Evolutionary conservation across 2,888 invertebrate genomes (phyloP).

Genomic region (Acronicta psi): DNA sequence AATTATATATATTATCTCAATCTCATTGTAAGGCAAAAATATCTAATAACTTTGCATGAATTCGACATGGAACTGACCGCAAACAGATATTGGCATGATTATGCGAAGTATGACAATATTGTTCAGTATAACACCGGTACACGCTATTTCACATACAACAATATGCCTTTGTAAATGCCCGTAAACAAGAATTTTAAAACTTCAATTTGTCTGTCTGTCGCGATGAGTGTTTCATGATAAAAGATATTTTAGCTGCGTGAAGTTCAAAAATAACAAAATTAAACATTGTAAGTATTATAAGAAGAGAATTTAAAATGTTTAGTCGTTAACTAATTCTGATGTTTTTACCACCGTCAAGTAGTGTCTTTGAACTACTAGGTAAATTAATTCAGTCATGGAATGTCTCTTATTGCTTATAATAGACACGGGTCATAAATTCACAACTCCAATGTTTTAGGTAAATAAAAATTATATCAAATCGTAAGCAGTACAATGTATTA

Average conservation of each 20-base stretch:
- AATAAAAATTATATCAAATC: not conserved
- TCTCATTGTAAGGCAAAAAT: slow-evolving; percentile 34
- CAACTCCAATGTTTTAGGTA: no score
- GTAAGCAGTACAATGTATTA: not conserved
- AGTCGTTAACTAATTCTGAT: not conserved
- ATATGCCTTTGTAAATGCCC: slow-evolving; percentile 8
- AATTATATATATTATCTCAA: slow-evolving; percentile 4
- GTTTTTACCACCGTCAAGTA: not conserved
- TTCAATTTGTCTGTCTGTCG: not conserved
- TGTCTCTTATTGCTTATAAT: no score
- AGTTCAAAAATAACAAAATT: not conserved
- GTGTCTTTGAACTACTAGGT: not conserved
- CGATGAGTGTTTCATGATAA: slow-evolving; percentile 4
- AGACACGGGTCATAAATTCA: no score
- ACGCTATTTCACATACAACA: slow-evolving; percentile 11
- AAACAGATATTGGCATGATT: slow-evolving; percentile 43
- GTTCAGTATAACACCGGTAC: slow-evolving; percentile 14
- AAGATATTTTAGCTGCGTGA: not conserved
- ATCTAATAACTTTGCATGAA: slow-evolving; percentile 36
- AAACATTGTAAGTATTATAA: no score
- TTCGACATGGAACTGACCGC: slow-evolving; percentile 45
- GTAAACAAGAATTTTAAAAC: not conserved
- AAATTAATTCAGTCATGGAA: no score
- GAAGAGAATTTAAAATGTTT: not conserved
- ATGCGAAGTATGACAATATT: slow-evolving; percentile 30